Base-by-base conservation (phyloP, 1,140 invertebrate species). In the Capitella teleta region DNA sequence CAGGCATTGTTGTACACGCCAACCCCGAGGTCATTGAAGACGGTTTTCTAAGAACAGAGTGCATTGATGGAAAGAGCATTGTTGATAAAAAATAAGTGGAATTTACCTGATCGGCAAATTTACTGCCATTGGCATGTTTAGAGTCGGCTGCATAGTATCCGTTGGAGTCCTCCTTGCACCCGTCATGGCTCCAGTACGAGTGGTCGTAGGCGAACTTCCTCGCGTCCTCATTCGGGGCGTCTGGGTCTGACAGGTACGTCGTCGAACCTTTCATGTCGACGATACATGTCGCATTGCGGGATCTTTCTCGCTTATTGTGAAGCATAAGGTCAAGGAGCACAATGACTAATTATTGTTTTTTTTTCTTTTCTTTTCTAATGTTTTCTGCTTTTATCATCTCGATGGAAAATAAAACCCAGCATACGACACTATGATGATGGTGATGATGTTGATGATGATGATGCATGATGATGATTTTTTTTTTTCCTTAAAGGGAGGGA, bases 1-100 rank as follows among this genome's bases (percentile, higher is more conserved):
- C 78, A 79, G 1, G 80, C 78, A 67, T 82, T 80, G n/a, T 73
- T 66, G 38, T 81, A 47, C 10, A 81, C 70, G 26, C 73, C 74
- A 34, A 61, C 55, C 0, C 80, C 80, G 5, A 82, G 63, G 56
- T 81, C 78, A 46, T 75, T 50, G 61, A 77, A 81, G 0, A 81
- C 75, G 47, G 56, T 59, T 67, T 75, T 74, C 77, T 79, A 56
- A 34, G 16, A 10, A 34, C 10, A 1, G 16, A 12, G 10, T 34
- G 16, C 32, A 34, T 34, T 12, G 10, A 34, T 12, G 1, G 32
- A 34, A 34, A 34, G 0, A 34, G 10, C 10, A 34, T 16, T 12
- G 10, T 34, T 16, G 10, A 12, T 34, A 12, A 10, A 10, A 10
- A 10, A 34, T 12, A 34, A 1, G 10, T 34, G 5, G 2, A 3